Percentiles rank a stretch among this genome's conserved stretches.
phyloP scores from a whole-genome alignment of 2,797 vertebrate species.

The Fringilla coelebs region DNA sequence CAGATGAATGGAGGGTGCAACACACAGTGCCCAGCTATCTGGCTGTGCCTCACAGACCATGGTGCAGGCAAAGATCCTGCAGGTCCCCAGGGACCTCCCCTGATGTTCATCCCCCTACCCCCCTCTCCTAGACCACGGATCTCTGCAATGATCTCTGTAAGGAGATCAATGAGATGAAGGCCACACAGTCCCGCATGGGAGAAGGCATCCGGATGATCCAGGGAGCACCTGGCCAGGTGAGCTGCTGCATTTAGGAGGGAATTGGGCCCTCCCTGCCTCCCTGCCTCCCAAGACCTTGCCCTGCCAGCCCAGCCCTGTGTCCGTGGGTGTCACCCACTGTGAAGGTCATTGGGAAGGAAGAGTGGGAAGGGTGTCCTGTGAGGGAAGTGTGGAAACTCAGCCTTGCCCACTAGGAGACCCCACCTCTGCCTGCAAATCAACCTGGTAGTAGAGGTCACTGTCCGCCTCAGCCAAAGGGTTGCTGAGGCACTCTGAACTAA shows the following conservation, averaged over 20 bases:
- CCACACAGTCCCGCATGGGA: conserved; percentile 21
- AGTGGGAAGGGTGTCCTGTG: not conserved
- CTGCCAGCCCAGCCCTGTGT: no score
- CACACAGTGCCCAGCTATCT: not conserved
- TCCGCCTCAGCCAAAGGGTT: not conserved
- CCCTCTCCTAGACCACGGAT: conserved; percentile 55
- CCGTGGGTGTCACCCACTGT: rapidly evolving
- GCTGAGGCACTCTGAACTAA: not conserved
- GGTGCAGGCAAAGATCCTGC: not conserved
- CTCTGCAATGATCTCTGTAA: conserved; percentile 68
- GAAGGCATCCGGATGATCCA: conserved; percentile 49
- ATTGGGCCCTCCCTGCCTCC: not conserved
- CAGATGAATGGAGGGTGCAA: not conserved
- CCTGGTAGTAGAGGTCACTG: not conserved
- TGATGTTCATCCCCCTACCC: not conserved
- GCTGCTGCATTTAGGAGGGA: not conserved
- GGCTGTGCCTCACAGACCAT: no score
- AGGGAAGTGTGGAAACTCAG: not conserved
- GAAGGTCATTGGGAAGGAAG: not conserved
- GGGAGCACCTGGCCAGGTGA: conserved; percentile 19
- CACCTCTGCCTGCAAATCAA: not conserved
- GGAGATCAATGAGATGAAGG: conserved; percentile 67
- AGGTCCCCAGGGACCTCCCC: not conserved
- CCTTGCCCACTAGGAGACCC: not conserved
- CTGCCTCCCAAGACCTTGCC: not conserved